phyloP scores from a whole-genome alignment of 2,797 vertebrate genomes.

The Platyrinchus mystaceus region DNA sequence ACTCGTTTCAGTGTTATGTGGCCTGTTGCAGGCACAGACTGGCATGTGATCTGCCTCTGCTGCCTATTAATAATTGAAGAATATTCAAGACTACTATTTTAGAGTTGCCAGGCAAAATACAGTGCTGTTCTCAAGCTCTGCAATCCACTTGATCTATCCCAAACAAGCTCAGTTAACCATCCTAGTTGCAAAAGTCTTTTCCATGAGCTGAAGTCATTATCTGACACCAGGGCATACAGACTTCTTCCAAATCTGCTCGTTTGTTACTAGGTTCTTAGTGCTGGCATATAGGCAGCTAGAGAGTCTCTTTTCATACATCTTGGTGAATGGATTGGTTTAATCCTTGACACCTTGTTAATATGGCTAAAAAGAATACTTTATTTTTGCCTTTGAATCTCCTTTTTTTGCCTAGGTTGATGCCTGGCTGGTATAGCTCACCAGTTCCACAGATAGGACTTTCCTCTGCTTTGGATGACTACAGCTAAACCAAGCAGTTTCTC shows the following conservation, averaged over 20 bases:
- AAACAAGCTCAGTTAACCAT: not conserved
- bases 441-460: not conserved
- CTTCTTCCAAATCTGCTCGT: not conserved
- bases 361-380: not conserved
- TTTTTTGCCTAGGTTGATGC: not conserved
- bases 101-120: not conserved
- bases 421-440: not conserved
- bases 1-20: not conserved
- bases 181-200: not conserved
- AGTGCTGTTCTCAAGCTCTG: not conserved
- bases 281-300: not conserved
- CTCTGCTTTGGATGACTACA: not conserved
- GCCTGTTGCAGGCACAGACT: not conserved
- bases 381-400: not conserved
- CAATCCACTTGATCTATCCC: not conserved
- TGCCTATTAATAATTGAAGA: not conserved
- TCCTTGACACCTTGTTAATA: not conserved
- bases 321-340: not conserved
- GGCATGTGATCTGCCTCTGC: not conserved
- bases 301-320: not conserved
- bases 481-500: not conserved
- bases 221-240: fast-evolving
- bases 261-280: not conserved
- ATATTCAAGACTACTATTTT: not conserved
- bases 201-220: not conserved